phyloP scores from a whole-genome alignment of 2,888 invertebrate genomes.

The Oegoconia quadripuncta region DNA sequence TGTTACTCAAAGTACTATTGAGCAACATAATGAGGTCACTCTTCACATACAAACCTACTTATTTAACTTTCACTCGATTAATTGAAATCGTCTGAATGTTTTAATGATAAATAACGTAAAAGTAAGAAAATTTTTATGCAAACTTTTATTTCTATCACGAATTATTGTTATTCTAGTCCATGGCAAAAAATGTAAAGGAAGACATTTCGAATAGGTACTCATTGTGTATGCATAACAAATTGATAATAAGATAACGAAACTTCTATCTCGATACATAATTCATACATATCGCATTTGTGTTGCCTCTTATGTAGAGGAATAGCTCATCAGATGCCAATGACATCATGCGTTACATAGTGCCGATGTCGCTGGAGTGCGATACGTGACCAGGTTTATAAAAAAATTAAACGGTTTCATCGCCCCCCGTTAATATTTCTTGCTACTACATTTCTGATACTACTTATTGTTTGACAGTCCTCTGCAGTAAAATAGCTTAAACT shows the following conservation, averaged over 20 bases:
- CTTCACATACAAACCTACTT: conserved; percentile 25
- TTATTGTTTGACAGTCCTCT: too few species aligned
- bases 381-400: conserved; percentile 59
- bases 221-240: conserved; percentile 32
- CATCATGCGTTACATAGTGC: conserved; percentile 66
- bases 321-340: conserved; percentile 66
- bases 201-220: conserved; percentile 6
- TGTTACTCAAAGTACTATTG: conserved; percentile 39
- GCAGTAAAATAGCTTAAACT: too few species aligned
- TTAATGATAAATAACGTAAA: too few species aligned
- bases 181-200: conserved; percentile 19
- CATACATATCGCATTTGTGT: conserved; percentile 31
- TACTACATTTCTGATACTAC: too few species aligned
- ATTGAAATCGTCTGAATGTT: too few species aligned
- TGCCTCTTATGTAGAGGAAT: conserved; percentile 42
- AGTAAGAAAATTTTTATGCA: too few species aligned
- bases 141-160: neutral
- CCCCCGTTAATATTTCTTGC: too few species aligned
- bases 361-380: conserved; percentile 61
- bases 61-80: too few species aligned
- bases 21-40: conserved; percentile 36
- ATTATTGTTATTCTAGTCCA: neutral
- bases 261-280: conserved; percentile 10
- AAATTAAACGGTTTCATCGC: conserved; percentile 11
- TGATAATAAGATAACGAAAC: conserved; percentile 27